Percentiles rank a stretch among this genome's conserved stretches.
Evolutionary conservation across 2,888 invertebrate species (phyloP).

Genomic region (Rhaphigaster nebulosa): DNA sequence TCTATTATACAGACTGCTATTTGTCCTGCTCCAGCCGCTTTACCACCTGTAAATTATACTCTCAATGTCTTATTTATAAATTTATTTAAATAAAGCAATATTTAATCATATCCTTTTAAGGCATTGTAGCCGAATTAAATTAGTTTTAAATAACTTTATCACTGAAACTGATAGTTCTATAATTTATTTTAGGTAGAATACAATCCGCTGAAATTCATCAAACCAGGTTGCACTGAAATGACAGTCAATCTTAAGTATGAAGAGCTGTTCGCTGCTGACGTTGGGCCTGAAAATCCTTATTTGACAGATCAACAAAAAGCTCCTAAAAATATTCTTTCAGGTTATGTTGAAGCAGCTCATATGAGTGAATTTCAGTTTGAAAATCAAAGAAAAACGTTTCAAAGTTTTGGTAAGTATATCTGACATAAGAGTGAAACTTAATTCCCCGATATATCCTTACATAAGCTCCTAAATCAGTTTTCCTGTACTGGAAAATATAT

Average conservation of each 20-base stretch:
- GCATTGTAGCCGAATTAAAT: background rate
- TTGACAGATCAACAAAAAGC: slow-evolving; percentile 91
- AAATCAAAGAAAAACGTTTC: slow-evolving; percentile 93
- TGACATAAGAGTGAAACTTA: background rate
- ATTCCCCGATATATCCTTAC: background rate
- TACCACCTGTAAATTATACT: slow-evolving; percentile 77
- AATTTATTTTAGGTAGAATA: slow-evolving; percentile 75
- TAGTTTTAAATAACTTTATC: background rate
- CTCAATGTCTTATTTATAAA: background rate
- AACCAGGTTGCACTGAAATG: slow-evolving; percentile 86
- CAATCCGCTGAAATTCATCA: slow-evolving; percentile 80
- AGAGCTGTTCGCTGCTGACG: slow-evolving; percentile 91
- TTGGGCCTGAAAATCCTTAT: slow-evolving; percentile 94
- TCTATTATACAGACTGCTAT: slow-evolving; percentile 78
- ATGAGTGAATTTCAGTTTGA: slow-evolving; percentile 98
- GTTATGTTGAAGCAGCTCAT: slow-evolving; percentile 94
- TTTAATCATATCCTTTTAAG: background rate
- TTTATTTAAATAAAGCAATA: background rate
- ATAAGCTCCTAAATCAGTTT: background rate
- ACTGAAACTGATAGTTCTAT: background rate
- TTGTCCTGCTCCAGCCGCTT: slow-evolving; percentile 86
- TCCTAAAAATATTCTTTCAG: slow-evolving; percentile 90
- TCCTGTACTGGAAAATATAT: background rate
- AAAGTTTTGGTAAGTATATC: slow-evolving; percentile 83
- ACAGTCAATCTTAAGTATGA: slow-evolving; percentile 94